Base-by-base conservation (phyloP, 2,113 vertebrate genomes). In the Scomber colias region DNA sequence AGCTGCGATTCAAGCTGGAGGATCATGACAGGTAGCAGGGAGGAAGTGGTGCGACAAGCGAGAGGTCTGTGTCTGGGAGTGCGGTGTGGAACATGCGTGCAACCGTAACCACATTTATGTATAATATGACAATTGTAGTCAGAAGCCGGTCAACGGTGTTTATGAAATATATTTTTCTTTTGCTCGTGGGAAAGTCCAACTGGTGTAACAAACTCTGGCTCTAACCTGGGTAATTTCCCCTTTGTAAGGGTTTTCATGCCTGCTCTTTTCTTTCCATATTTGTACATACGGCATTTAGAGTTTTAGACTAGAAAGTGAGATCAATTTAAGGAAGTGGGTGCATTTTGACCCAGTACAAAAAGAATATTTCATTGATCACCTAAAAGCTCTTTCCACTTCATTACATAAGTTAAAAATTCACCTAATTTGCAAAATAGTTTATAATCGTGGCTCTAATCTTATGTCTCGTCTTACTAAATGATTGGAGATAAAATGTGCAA, bases 11-110 rank as follows among this genome's bases (percentile, higher is more conserved):
- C 5, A 14, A 17, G 17, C 51, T 12, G 19, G 16, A 57, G 14
- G 56, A 78, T 64, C 73, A 46, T 64, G 75, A 68, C 75, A 64
- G 44, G 59, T 13, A 24, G 60, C 27, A 12, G 51, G 50, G 24
- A 56, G 44, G 44, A 50, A 9, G 35, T 40, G 35, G 35, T 9
- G 35, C 35, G 9, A 40, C 35, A 40, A 7, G 35, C 35, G 40
- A 16, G 15, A 53, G 45, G 10, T 17, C 6, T 46, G 75, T 13
- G 24, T 27, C 24, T 27, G 1, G 24, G 24, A 2, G 2, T 2
- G 24, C 24, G 3, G 24, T 27, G 24, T 27, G 24, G 3, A 27
- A 27, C 24, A 27, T 27, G 3, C 24, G 3, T 27, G 2, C 24
- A 27, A 40, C 2, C 35, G 8, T 7, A 40, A 9, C 6, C 35